phyloP scores from a whole-genome alignment of 2,888 invertebrate species.

The Polia nebulosa region DNA sequence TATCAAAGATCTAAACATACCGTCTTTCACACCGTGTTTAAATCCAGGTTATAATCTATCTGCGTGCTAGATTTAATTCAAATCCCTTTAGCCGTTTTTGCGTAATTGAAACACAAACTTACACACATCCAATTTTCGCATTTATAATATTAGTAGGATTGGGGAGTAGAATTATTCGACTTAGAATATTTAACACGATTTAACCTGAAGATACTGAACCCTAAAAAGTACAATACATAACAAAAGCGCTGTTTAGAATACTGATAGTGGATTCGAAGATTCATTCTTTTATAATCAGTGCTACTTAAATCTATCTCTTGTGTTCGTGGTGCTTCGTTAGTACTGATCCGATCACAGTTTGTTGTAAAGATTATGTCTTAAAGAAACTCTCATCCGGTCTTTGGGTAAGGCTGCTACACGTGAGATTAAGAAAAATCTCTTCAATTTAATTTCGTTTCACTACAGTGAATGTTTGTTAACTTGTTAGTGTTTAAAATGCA shows the following conservation, averaged over 20 bases:
- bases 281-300: constrained; percentile 79
- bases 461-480: neutral
- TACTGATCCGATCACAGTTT: constrained; percentile 88
- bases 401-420: constrained; percentile 75
- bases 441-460: neutral
- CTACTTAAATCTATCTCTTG: constrained; percentile 85
- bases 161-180: neutral
- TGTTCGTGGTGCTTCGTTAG: constrained; percentile 86
- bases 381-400: constrained; percentile 89
- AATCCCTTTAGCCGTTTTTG: too few species aligned
- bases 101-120: too few species aligned
- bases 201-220: constrained; percentile 5
- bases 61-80: too few species aligned
- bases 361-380: constrained; percentile 90
- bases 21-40: too few species aligned
- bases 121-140: too few species aligned
- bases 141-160: too few species aligned
- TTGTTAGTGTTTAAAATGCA: neutral
- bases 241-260: constrained; percentile 71
- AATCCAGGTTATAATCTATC: too few species aligned
- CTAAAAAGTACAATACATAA: constrained; percentile 57
- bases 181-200: constrained; percentile 2
- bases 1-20: too few species aligned
- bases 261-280: constrained; percentile 72
- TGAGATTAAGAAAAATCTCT: constrained; percentile 62